Conservation (phyloP, 2,113 vertebrate genomes). For the Myotis lucifugus region DNA sequence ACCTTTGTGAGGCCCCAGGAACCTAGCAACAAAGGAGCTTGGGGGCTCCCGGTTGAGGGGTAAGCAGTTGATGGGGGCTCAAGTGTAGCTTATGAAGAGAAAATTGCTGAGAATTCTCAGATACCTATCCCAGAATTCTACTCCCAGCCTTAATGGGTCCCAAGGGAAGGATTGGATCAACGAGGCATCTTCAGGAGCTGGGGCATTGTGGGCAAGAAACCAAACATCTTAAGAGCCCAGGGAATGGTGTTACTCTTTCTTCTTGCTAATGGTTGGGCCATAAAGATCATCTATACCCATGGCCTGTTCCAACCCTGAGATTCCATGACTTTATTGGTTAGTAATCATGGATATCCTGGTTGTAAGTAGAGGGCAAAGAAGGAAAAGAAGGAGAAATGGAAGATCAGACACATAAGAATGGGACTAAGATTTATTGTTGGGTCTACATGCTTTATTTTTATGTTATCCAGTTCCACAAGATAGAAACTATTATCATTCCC, state of each 20-base stretch:
- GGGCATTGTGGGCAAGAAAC: neutral
- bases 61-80: neutral
- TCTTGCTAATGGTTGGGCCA: neutral
- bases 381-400: neutral
- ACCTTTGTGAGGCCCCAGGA: neutral
- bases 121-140: neutral
- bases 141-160: neutral
- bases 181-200: neutral
- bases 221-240: neutral
- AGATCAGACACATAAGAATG: neutral
- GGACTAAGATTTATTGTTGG: neutral
- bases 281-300: neutral
- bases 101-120: neutral
- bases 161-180: neutral
- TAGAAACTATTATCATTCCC: neutral
- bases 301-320: neutral
- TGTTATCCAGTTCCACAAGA: neutral
- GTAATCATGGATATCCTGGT: neutral
- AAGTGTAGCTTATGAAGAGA: neutral
- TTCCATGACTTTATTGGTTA: neutral
- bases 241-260: neutral
- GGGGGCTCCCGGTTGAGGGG: neutral
- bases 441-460: neutral
- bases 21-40: neutral
- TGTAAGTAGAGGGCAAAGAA: neutral